These are phyloP conservation scores for Burhinus bistriatus DNA, from an alignment of 2,113 vertebrate genomes.

Conservation along the genomic window DNA sequence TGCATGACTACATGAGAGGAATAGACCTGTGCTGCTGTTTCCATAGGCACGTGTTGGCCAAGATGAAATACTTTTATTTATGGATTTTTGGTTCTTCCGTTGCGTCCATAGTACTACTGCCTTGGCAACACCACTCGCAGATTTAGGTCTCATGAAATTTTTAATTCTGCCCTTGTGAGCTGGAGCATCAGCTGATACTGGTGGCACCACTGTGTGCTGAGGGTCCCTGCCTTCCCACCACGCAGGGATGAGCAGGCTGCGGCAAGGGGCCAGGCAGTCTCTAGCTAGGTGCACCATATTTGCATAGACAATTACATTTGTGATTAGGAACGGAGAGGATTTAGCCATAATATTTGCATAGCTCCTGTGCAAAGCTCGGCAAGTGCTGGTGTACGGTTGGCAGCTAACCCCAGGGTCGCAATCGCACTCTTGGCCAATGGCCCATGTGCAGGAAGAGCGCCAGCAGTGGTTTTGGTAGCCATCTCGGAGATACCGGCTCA, in stretches of 20 bases:
- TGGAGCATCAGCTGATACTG: not conserved
- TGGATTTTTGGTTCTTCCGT: not conserved
- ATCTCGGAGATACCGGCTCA: fast-evolving
- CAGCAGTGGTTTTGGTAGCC: not conserved
- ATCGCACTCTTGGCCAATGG: fast-evolving
- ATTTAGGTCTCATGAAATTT: not conserved
- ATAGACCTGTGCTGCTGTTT: not conserved
- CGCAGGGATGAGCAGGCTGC: not conserved
- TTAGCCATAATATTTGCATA: constrained; percentile 19
- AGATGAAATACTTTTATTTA: not conserved
- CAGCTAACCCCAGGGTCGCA: fast-evolving
- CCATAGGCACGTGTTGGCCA: not conserved
- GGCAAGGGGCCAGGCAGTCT: not conserved
- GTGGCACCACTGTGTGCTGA: not conserved
- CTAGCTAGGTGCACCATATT: not conserved
- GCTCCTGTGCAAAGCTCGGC: not conserved
- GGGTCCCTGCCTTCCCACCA: not conserved
- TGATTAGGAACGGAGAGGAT: not conserved
- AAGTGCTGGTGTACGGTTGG: fast-evolving
- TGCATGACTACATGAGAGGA: not conserved
- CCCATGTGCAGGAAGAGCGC: fast-evolving
- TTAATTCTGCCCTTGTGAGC: not conserved
- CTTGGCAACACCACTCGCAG: not conserved
- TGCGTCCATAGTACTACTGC: not conserved
- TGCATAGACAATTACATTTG: not conserved